Conservation (phyloP, 1,140 invertebrate species). For the Drosophila sechellia region DNA sequence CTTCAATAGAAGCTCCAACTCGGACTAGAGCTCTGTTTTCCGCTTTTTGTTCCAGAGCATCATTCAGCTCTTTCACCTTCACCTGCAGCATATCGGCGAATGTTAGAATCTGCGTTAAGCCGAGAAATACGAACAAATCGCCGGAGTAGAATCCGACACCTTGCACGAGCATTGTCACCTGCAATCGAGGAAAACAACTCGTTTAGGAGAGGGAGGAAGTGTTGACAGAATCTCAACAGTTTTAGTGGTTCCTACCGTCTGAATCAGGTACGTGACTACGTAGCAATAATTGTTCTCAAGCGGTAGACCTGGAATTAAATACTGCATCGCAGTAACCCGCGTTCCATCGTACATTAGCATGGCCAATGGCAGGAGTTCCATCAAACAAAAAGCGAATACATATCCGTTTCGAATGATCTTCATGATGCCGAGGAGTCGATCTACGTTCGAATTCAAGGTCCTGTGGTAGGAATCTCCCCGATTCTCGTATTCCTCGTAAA, state of each 20-base stretch:
- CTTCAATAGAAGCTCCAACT: slow-evolving; percentile 4
- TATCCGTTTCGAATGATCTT: slow-evolving; percentile 46
- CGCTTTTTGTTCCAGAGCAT: slow-evolving; percentile 18
- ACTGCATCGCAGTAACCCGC: slow-evolving; percentile 46
- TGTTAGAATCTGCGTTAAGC: slow-evolving; percentile 52
- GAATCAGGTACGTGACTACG: slow-evolving; percentile 42
- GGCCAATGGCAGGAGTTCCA: slow-evolving; percentile 27
- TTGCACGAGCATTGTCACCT: slow-evolving; percentile 32
- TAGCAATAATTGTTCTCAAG: slow-evolving; percentile 44
- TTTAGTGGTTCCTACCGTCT: slow-evolving; percentile 21
- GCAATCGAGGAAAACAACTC: neutral
- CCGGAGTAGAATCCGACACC: slow-evolving; percentile 57
- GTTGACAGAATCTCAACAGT: neutral
- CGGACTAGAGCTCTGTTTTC: neutral
- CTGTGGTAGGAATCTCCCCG: neutral
- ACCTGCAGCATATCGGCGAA: slow-evolving; percentile 53
- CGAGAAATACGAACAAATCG: slow-evolving; percentile 48
- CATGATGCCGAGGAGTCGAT: slow-evolving; percentile 31
- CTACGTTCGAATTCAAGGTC: slow-evolving; percentile 35
- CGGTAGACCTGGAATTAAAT: slow-evolving; percentile 49
- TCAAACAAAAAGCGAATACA: slow-evolving; percentile 24
- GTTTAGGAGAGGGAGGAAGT: no score
- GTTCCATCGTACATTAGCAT: slow-evolving; percentile 44
- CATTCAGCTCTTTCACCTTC: slow-evolving; percentile 36
- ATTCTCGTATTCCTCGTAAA: slow-evolving; percentile 50